A percentile compares a stretch with the other conserved stretches of the same genome.
Conservation (phyloP, 2,888 invertebrate species). For the Parascotia fuliginaria region DNA sequence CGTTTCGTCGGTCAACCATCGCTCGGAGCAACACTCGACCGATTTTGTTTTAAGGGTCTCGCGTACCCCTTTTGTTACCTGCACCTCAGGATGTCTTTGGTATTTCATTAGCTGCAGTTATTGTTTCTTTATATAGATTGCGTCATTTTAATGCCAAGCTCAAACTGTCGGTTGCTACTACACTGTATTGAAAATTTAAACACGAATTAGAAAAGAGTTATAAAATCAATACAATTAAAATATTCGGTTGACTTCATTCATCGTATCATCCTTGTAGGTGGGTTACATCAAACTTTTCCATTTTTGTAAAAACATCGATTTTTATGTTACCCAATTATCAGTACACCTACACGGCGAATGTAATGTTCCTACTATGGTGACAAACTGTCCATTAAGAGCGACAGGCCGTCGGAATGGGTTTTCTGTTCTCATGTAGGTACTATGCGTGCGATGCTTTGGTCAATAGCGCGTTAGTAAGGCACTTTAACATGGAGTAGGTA, state of each 20-base stretch:
- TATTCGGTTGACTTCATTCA: constrained; percentile 15
- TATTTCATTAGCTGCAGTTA: constrained; percentile 50
- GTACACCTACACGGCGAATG: constrained; percentile 22
- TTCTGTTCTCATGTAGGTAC: constrained; percentile 1
- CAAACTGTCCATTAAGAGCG: constrained; percentile 25
- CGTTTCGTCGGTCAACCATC: constrained; percentile 62
- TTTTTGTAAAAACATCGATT: constrained; percentile 13
- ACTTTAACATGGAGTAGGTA: constrained; percentile 2
- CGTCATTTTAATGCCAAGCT: constrained; percentile 47
- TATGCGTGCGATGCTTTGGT: not conserved
- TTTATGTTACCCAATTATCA: constrained; percentile 27
- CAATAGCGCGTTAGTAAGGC: not conserved
- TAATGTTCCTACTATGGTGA: constrained; percentile 23
- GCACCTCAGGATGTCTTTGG: constrained; percentile 55
- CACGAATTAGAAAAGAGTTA: constrained; percentile 21
- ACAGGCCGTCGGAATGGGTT: constrained; percentile 15
- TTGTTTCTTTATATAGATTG: constrained; percentile 47
- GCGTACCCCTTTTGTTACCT: constrained; percentile 78
- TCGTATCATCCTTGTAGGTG: constrained; percentile 6
- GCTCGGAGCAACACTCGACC: constrained; percentile 74
- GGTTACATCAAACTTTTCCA: constrained; percentile 8
- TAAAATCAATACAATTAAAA: constrained; percentile 10
- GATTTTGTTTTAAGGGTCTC: constrained; percentile 63
- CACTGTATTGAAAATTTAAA: constrained; percentile 21
- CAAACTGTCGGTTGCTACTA: constrained; percentile 21